phyloP scores from a whole-genome alignment of 2,113 vertebrate genomes.

The Carettochelys insculpta region DNA sequence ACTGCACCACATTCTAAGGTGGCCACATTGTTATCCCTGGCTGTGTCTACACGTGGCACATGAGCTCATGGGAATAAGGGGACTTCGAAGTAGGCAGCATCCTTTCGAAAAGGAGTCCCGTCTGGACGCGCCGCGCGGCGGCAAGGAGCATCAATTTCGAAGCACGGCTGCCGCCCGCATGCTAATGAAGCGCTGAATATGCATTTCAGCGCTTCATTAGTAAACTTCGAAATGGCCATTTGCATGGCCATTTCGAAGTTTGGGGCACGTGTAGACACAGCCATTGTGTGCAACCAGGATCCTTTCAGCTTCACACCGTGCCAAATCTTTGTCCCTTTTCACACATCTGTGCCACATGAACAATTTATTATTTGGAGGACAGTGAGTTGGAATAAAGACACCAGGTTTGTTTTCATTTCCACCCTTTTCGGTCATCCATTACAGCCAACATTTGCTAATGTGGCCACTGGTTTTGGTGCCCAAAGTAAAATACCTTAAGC shows the following conservation, averaged over 20 bases:
- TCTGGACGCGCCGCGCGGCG: too few relatives aligned
- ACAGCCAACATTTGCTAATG: not conserved
- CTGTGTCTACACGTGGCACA: too few relatives aligned
- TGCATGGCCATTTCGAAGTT: too few relatives aligned
- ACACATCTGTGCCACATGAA: not conserved
- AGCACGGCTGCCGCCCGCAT: too few relatives aligned
- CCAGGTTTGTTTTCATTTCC: not conserved
- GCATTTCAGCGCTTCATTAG: too few relatives aligned
- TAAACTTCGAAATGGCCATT: too few relatives aligned
- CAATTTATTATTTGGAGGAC: not conserved
- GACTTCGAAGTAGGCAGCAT: too few relatives aligned
- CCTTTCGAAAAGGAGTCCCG: too few relatives aligned
- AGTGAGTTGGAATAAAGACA: not conserved
- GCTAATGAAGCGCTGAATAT: too few relatives aligned
- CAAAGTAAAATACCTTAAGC: fast-evolving
- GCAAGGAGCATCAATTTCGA: too few relatives aligned
- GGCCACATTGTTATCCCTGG: not conserved
- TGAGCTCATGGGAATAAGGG: too few relatives aligned
- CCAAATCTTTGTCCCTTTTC: not conserved
- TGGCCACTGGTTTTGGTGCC: not conserved
- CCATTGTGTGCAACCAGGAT: not conserved
- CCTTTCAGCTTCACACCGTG: not conserved
- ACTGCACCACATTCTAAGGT: fast-evolving
- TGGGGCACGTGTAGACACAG: too few relatives aligned
- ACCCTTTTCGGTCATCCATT: not conserved